phyloP scores from a whole-genome alignment of 2,888 invertebrate species.

The Phania funesta region DNA sequence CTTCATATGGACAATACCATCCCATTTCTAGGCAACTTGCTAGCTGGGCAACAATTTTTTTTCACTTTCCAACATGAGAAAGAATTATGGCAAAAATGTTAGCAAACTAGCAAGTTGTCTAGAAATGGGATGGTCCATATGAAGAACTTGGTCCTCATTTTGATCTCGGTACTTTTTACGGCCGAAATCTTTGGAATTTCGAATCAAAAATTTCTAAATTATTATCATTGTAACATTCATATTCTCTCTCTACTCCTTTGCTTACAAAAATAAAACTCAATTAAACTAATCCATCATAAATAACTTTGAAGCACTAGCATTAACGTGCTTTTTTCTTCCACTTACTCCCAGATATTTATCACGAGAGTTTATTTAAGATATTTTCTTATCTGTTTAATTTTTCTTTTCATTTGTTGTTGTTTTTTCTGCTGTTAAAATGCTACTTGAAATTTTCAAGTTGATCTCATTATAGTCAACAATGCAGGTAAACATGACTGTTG shows the following conservation, averaged over 20 bases:
- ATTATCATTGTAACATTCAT: background rate
- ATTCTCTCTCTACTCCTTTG: slow-evolving; percentile 12
- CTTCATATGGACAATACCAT: too few species aligned
- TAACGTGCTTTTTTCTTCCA: slow-evolving; percentile 13
- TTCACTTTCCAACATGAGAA: too few species aligned
- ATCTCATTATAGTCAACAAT: slow-evolving; percentile 55
- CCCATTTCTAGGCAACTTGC: too few species aligned
- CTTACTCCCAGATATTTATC: slow-evolving; percentile 7
- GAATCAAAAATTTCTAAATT: too few species aligned
- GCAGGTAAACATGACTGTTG: slow-evolving; percentile 50
- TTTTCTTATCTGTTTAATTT: background rate
- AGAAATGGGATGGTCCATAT: too few species aligned
- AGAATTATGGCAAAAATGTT: too few species aligned
- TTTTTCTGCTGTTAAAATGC: slow-evolving; percentile 35
- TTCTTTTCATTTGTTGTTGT: slow-evolving; percentile 13
- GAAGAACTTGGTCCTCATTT: too few species aligned
- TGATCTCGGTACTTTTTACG: too few species aligned
- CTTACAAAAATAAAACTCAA: slow-evolving; percentile 2
- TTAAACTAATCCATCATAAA: slow-evolving; percentile 34
- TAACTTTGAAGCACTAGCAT: slow-evolving; percentile 11
- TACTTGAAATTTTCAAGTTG: slow-evolving; percentile 47
- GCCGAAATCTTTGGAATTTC: too few species aligned
- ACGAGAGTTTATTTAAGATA: slow-evolving; percentile 12
- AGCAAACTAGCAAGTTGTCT: too few species aligned
- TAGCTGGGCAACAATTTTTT: too few species aligned